Conservation (phyloP, 2,888 invertebrate species). For the Timema podura region DNA sequence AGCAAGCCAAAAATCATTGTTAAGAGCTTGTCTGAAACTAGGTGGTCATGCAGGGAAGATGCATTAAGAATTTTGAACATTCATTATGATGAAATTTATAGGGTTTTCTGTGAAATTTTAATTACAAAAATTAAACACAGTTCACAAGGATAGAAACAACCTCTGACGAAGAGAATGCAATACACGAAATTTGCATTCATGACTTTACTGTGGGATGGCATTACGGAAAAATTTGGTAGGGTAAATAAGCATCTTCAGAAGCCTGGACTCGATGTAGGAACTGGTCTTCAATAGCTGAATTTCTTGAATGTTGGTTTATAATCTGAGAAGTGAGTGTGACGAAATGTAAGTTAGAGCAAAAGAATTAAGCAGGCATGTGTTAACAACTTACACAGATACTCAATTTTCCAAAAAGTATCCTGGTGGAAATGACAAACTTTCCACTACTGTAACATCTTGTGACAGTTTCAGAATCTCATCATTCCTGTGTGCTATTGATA, state of each 20-base stretch:
- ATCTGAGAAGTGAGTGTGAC: no score
- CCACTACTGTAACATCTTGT: no score
- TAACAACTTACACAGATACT: no score
- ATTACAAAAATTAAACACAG: background rate
- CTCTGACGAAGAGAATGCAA: background rate
- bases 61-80: background rate
- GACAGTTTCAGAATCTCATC: no score
- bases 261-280: background rate
- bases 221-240: background rate
- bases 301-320: conserved; percentile 2
- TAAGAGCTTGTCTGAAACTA: background rate
- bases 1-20: background rate
- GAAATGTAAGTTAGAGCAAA: no score
- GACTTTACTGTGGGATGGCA: background rate
- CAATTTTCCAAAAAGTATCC: no score
- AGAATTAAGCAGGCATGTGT: no score
- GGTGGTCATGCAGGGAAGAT: conserved; percentile 2
- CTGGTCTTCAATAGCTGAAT: background rate
- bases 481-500: no score
- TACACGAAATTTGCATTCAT: background rate
- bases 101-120: background rate
- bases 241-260: conserved; percentile 1
- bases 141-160: background rate
- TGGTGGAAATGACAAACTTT: no score
- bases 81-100: background rate